Evolutionary conservation across 2,113 vertebrate species (phyloP), one percentile per base, ranked within the genome.

Genomic region (Cheirogaleus medius): DNA sequence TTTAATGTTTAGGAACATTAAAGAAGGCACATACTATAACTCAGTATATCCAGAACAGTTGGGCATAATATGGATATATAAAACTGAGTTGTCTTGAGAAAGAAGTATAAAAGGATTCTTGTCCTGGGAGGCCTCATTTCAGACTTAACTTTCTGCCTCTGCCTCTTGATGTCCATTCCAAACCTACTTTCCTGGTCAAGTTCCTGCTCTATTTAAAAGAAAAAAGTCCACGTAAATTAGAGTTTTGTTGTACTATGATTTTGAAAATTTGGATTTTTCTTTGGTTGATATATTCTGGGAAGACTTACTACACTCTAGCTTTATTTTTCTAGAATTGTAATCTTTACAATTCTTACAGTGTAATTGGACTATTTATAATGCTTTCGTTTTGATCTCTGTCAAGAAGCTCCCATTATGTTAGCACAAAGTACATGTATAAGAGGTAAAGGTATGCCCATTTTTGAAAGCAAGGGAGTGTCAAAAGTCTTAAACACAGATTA

Each of bases 221-320:
- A 29, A 29, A n/a, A 32, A 54, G 0, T 1, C 64, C 5, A 81
- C 32, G 6, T 92, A 91, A 91, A 49, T 37, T 80, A n/a, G 58
- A 84, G 52, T 92, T 96, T 21, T 76, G 20, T 58, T 88, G 17
- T 83, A 47, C 37, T 74, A 0, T 94, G 23, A 71, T 73, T 97
- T 77, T 69, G 58, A 85, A 93, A 88, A 66, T 68, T 34, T 73
- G 58, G 12, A 64, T 56, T 94, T 97, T 92, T 95, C 63, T 92
- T 87, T 39, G 32, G 12, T 77, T 74, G 37, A 29, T 92, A 21
- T 54, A 56, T 71, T 97, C n/a, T 14, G 49, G 34, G 32, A 94
- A 56, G 52, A 88, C 54, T 39, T 97, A 23, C 9, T 88, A 71
- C 86, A 42, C 32, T 87, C 37, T 18, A 78, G 20, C 47, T 88